These are phyloP conservation scores for Chlorops oryzae DNA, from an alignment of 1,140 invertebrate species.

Conservation along the genomic window DNA sequence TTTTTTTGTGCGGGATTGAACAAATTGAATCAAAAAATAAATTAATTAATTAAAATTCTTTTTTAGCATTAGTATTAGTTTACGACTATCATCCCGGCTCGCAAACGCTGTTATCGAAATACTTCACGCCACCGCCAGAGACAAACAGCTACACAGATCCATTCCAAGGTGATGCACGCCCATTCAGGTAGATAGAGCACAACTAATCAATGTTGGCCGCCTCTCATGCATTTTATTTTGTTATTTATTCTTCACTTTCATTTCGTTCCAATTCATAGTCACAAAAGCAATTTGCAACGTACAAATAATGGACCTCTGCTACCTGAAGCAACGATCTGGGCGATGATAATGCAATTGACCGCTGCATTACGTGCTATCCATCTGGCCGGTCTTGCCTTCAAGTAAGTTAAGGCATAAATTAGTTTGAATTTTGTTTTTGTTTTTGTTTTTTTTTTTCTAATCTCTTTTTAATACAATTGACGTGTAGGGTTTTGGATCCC, in stretches of 20 bases:
- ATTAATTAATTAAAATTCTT: no score
- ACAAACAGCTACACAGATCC: slow-evolving; percentile 72
- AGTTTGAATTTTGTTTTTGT: slow-evolving; percentile 8
- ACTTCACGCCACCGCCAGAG: slow-evolving; percentile 66
- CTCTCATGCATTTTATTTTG: background rate
- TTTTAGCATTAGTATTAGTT: slow-evolving; percentile 93
- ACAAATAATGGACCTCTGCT: slow-evolving; percentile 64
- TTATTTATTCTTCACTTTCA: background rate
- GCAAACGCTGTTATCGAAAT: slow-evolving; percentile 78
- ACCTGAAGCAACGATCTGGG: slow-evolving; percentile 89
- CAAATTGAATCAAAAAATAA: no score
- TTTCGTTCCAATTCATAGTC: slow-evolving; percentile 54
- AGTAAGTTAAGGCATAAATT: slow-evolving; percentile 43
- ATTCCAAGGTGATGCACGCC: slow-evolving; percentile 74
- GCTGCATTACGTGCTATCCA: slow-evolving; percentile 91
- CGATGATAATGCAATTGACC: slow-evolving; percentile 91
- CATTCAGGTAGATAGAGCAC: slow-evolving; percentile 49
- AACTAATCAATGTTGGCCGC: no score
- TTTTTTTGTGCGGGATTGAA: no score
- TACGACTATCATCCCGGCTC: slow-evolving; percentile 92
- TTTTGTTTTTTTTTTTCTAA: background rate
- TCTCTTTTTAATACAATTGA: slow-evolving; percentile 36
- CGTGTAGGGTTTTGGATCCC: slow-evolving; percentile 73
- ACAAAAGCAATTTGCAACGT: slow-evolving; percentile 65
- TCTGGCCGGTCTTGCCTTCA: slow-evolving; percentile 66